Evolutionary conservation across 1,140 invertebrate genomes (phyloP).

Genomic region (Periplaneta americana): DNA sequence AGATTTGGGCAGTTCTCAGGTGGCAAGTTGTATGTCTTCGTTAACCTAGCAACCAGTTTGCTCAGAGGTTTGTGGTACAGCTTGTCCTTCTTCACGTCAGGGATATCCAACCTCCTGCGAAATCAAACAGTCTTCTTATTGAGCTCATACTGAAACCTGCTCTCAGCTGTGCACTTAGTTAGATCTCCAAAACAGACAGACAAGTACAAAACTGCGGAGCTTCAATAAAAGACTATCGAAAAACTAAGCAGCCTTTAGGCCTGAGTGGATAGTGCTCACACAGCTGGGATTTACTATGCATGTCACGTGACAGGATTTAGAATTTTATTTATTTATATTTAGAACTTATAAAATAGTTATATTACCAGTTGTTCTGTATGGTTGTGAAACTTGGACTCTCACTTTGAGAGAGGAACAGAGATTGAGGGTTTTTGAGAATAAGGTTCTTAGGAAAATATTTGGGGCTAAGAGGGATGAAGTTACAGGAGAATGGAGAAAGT

Average conservation of each 20-base stretch:
- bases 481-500: no score
- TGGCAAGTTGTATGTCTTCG: constrained; percentile 54
- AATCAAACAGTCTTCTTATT: not conserved
- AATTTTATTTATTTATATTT: no score
- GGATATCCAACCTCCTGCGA: constrained; percentile 46
- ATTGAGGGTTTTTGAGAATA: no score
- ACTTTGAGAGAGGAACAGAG: no score
- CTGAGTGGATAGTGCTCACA: no score
- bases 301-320: no score
- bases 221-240: not conserved
- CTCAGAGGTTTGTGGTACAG: constrained; percentile 50
- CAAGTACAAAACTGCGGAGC: not conserved
- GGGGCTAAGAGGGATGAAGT: no score
- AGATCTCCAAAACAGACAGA: not conserved
- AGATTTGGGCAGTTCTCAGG: constrained; percentile 54
- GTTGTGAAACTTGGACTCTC: no score
- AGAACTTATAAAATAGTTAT: no score
- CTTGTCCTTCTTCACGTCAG: constrained; percentile 51
- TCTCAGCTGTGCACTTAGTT: not conserved
- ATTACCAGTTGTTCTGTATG: no score
- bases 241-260: not conserved
- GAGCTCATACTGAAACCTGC: not conserved
- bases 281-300: no score
- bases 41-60: constrained; percentile 53
- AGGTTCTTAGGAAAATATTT: no score